phyloP scores from a whole-genome alignment of 2,888 invertebrate genomes.

The Scaptomyza tumidula region DNA sequence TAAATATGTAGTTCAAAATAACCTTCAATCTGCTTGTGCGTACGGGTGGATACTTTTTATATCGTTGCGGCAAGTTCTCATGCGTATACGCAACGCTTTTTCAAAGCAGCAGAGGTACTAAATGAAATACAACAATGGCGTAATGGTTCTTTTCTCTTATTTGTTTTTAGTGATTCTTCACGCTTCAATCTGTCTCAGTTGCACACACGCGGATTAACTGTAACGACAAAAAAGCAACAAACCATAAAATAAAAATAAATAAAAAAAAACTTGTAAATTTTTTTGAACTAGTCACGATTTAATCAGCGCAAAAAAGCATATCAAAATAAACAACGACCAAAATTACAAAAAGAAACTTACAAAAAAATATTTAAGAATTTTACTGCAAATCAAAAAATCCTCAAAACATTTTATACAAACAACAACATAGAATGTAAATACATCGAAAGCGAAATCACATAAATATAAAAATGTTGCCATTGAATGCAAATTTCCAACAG shows the following conservation, averaged over 20 bases:
- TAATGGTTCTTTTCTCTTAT: constrained; percentile 16
- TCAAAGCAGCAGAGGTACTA: constrained; percentile 1
- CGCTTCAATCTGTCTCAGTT: constrained; percentile 25
- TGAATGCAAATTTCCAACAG: constrained; percentile 44
- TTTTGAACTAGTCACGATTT: constrained; percentile 26
- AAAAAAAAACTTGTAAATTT: constrained; percentile 26
- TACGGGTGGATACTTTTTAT: constrained; percentile 26
- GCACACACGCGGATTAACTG: constrained; percentile 40
- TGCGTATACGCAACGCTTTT: constrained; percentile 58
- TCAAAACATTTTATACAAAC: background rate
- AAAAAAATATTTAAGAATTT: constrained; percentile 34
- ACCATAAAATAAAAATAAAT: constrained; percentile 24
- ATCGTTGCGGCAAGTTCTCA: background rate
- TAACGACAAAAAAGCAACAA: constrained; percentile 56
- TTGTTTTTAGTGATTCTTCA: constrained; percentile 33
- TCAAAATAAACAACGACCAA: constrained; percentile 37
- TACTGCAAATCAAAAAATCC: constrained; percentile 13
- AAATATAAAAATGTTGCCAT: constrained; percentile 42
- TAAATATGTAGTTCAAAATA: constrained; percentile 9
- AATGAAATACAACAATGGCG: constrained; percentile 16
- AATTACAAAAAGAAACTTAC: constrained; percentile 19
- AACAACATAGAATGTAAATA: constrained; percentile 11
- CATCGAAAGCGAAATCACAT: constrained; percentile 26
- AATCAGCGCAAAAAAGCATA: constrained; percentile 44
- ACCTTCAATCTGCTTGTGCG: constrained; percentile 22